phyloP scores from a whole-genome alignment of 2,888 invertebrate genomes.

The Pantelozetes paolii region DNA sequence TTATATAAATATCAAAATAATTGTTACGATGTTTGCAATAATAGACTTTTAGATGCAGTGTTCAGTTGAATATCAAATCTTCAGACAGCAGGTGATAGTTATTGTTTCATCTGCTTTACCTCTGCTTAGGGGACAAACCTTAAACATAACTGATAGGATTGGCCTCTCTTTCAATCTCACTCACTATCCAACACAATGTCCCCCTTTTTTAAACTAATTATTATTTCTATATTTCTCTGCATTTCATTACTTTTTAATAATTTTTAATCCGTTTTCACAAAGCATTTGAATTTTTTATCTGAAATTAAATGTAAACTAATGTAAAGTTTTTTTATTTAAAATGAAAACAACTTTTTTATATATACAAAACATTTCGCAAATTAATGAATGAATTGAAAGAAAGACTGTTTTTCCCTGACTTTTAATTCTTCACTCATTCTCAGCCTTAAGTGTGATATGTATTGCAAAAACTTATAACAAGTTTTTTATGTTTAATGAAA shows the following conservation, averaged over 20 bases:
- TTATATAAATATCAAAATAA: not conserved
- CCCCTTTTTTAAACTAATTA: conserved; percentile 11
- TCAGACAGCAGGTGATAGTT: conserved; percentile 31
- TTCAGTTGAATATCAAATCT: not conserved
- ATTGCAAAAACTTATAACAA: not conserved
- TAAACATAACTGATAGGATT: not conserved
- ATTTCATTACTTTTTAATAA: not conserved
- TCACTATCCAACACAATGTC: not conserved
- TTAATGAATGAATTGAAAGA: too few relatives aligned
- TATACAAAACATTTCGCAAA: too few relatives aligned
- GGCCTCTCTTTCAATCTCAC: not conserved
- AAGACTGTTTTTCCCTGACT: not conserved
- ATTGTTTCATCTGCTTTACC: conserved; percentile 27
- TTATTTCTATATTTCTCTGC: not conserved
- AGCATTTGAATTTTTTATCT: not conserved
- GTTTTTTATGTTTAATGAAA: not conserved
- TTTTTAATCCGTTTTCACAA: conserved; percentile 24
- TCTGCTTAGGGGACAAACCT: not conserved
- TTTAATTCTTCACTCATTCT: not conserved
- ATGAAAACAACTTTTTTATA: too few relatives aligned
- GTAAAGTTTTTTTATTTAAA: too few relatives aligned
- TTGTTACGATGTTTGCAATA: not conserved
- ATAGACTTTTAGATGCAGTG: not conserved
- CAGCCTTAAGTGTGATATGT: not conserved
- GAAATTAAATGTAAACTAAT: too few relatives aligned